Evolutionary conservation across 2,797 vertebrate species (phyloP), one percentile per base, ranked within the genome.

Genomic region (Sebastes diaconus): DNA sequence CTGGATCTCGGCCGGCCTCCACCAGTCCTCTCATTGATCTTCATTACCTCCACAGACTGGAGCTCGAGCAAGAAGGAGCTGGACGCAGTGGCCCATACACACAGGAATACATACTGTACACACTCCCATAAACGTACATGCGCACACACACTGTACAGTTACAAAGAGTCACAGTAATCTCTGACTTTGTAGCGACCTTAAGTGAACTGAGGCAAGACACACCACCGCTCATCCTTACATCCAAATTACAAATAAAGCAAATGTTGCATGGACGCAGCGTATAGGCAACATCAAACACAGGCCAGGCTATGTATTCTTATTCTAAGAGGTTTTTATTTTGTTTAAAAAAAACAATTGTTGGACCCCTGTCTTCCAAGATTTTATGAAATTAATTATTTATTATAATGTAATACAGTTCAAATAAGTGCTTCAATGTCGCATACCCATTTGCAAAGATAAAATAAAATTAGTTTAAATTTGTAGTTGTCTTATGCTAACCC

Each of bases 11-110:
- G 94, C 93, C 87, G 89, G 87, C 88, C 92, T 91, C 92, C 86
- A 91, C 93, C 88, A 88, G 92, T 90, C 91, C 90, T 94, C 91
- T 92, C 94, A 96, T 95, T 96, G 95, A 96, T 96, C 95, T 95
- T 95, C 94, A 95, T 96, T 95, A 96, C 90, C 90, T 91, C 75
- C 81, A 87, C 86, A 91, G 90, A 92, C 90, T 91, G 76, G 74
- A 90, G 83, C 78, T 92, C 55, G 64, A 87, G 84, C 81, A 77
- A 83, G 79, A 79, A 86, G 85, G 85, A 83, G 80, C 84, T 75
- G 77, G 77, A 83, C 61, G 81, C 88, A 79, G 69, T 77, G 76
- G 75, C 67, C 77, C 80, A 46, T 79, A 87, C 74, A 87, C 87
- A 84, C 57, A 74, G 27, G 22, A 68, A 78, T 60, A 86, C 75